Evolutionary conservation across 2,113 vertebrate genomes (phyloP).

Genomic region (Marmota flaviventris): DNA sequence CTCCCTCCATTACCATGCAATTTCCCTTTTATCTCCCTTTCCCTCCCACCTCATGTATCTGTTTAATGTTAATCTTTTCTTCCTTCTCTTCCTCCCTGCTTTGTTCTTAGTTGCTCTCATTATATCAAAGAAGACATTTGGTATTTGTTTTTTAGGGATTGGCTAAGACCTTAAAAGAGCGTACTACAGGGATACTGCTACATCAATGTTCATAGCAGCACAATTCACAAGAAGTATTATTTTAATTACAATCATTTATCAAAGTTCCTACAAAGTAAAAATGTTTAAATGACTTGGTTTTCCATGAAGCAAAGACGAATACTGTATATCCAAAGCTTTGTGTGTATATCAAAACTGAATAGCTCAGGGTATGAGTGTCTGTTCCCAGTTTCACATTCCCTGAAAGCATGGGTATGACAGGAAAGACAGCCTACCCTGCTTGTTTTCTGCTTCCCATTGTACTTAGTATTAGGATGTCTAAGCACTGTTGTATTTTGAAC

Average conservation of each 20-base stretch:
- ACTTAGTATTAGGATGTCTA: background rate
- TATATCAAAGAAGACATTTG: too few relatives aligned
- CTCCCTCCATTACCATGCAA: too few relatives aligned
- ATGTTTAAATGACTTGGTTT: conserved; percentile 20
- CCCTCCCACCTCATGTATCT: too few relatives aligned
- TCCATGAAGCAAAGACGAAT: background rate
- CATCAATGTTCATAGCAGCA: too few relatives aligned
- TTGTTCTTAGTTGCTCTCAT: too few relatives aligned
- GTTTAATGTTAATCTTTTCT: too few relatives aligned
- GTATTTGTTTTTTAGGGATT: too few relatives aligned
- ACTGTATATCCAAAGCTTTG: background rate
- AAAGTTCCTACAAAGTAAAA: conserved; percentile 42
- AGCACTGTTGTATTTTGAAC: background rate
- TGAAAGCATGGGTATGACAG: background rate
- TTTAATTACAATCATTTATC: conserved; percentile 9
- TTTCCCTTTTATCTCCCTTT: too few relatives aligned
- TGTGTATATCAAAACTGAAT: background rate
- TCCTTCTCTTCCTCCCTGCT: too few relatives aligned
- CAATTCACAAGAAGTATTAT: background rate
- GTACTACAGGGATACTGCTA: too few relatives aligned
- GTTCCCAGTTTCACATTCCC: background rate
- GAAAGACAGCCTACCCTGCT: background rate
- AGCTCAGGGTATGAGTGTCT: background rate
- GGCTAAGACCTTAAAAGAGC: too few relatives aligned
- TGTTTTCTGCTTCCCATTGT: background rate